Evolutionary conservation across 2,797 vertebrate species (phyloP).

Genomic region (Lagorchestes hirsutus): DNA sequence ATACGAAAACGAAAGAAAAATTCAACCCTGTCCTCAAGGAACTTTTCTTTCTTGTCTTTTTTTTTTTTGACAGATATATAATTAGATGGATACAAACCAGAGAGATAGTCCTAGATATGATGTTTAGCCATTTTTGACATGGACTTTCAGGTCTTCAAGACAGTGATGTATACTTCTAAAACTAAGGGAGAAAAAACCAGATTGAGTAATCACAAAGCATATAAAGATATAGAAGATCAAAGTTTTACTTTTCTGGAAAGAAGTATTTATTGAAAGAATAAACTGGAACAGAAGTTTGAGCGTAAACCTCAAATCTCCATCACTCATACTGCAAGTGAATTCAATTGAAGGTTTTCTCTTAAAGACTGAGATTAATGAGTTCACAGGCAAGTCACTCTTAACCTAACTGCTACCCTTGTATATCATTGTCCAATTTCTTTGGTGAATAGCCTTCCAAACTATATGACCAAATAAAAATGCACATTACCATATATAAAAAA

Average conservation of each 20-base stretch:
- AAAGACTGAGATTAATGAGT: conserved; percentile 47
- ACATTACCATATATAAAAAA: conserved; percentile 1
- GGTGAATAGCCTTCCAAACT: conserved; percentile 43
- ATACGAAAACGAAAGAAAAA: neutral
- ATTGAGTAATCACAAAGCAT: conserved; percentile 47
- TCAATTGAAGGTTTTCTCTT: conserved; percentile 59
- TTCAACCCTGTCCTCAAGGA: neutral
- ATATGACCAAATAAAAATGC: conserved; percentile 44
- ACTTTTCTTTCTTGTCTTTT: neutral
- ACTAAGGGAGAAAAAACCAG: conserved; percentile 33
- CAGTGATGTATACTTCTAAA: conserved; percentile 47
- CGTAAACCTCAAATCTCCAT: conserved; percentile 60
- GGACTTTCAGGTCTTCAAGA: neutral
- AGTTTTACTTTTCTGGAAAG: conserved; percentile 48
- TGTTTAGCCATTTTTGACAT: neutral
- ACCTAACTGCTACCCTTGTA: neutral
- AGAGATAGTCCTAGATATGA: neutral
- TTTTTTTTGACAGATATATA: neutral
- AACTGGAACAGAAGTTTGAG: conserved; percentile 58
- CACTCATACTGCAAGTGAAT: conserved; percentile 60
- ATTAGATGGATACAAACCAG: neutral
- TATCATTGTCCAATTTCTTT: neutral
- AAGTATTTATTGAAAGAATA: conserved; percentile 59
- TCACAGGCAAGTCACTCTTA: conserved; percentile 18
- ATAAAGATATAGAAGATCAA: conserved; percentile 62